These are phyloP conservation scores for Sycophila texana DNA, from an alignment of 2,888 invertebrate species.

Conservation along the genomic window DNA sequence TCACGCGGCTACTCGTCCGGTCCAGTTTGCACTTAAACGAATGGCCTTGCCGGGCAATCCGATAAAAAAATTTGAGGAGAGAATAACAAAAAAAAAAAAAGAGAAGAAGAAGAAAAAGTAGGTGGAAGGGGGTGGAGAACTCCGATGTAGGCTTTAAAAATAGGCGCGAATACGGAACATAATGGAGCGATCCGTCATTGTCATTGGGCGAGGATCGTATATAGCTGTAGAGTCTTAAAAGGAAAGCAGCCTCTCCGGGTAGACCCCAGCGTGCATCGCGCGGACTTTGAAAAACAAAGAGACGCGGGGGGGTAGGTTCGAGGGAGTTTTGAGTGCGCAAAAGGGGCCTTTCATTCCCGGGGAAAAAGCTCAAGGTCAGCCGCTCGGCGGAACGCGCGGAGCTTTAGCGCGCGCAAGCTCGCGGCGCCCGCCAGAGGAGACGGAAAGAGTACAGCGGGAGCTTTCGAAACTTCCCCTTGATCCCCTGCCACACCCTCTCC, in stretches of 20 bases:
- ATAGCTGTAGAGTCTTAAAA: constrained; percentile 13
- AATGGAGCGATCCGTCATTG: constrained; percentile 62
- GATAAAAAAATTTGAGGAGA: constrained; percentile 8
- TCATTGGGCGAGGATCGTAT: constrained; percentile 48
- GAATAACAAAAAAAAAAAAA: background rate
- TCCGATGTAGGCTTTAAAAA: constrained; percentile 13
- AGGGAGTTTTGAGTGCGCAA: constrained; percentile 1
- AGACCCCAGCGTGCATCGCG: background rate
- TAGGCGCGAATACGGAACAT: constrained; percentile 22
- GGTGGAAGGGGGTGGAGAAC: background rate
- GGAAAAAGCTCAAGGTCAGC: constrained; percentile 68
- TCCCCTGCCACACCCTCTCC: constrained; percentile 68
- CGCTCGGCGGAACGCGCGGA: background rate
- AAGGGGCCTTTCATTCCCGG: constrained; percentile 45
- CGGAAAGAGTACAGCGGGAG: constrained; percentile 37
- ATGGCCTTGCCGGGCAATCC: constrained; percentile 25
- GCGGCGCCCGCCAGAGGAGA: background rate
- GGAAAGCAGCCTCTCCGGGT: background rate
- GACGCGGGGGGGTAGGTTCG: background rate
- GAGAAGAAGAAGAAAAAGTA: no score
- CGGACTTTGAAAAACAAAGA: constrained; percentile 24
- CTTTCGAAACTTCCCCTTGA: constrained; percentile 62
- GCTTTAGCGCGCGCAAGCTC: background rate
- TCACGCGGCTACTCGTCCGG: constrained; percentile 4
- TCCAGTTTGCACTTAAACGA: constrained; percentile 37